A percentile compares a stretch with the other conserved stretches of the same genome.
Evolutionary conservation across 2,113 vertebrate genomes (phyloP).

Genomic region (Abramis brama): DNA sequence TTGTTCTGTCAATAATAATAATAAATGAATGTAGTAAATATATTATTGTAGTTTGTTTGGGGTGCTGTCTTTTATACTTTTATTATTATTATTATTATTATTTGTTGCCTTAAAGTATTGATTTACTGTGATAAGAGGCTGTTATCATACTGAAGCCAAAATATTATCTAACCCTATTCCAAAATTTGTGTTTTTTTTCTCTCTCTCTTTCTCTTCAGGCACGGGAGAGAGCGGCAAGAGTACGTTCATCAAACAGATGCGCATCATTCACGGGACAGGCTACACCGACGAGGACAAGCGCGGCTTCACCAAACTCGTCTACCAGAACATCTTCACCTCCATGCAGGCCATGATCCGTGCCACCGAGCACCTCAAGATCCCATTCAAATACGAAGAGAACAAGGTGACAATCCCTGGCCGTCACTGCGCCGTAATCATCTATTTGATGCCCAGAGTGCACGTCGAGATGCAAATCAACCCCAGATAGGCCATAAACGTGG

Average conservation of each 20-base stretch:
- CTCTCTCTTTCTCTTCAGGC: slow-evolving; percentile 67
- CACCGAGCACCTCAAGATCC: slow-evolving; percentile 83
- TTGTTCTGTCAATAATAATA: no score
- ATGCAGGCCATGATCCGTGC: slow-evolving; percentile 86
- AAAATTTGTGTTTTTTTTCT: no score
- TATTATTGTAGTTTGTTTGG: no score
- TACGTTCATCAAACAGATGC: slow-evolving; percentile 94
- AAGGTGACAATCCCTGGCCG: slow-evolving; percentile 69
- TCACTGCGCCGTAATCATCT: background rate
- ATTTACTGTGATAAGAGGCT: background rate
- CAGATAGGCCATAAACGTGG: slow-evolving; percentile 41
- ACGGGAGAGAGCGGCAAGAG: slow-evolving; percentile 92
- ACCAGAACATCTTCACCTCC: slow-evolving; percentile 88
- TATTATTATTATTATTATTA: no score
- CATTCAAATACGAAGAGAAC: slow-evolving; percentile 81
- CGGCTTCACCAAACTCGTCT: slow-evolving; percentile 83
- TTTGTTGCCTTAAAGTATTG: no score
- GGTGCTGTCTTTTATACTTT: no score
- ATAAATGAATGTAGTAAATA: no score
- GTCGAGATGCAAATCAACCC: slow-evolving; percentile 41
- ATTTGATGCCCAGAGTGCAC: slow-evolving; percentile 3
- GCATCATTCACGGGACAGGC: slow-evolving; percentile 87
- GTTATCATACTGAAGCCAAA: background rate
- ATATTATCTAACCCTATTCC: background rate
- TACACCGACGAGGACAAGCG: slow-evolving; percentile 87